Percentiles rank a stretch among this genome's conserved stretches.
phyloP scores from a whole-genome alignment of 2,113 vertebrate genomes.

The Callocephalon fimbriatum region DNA sequence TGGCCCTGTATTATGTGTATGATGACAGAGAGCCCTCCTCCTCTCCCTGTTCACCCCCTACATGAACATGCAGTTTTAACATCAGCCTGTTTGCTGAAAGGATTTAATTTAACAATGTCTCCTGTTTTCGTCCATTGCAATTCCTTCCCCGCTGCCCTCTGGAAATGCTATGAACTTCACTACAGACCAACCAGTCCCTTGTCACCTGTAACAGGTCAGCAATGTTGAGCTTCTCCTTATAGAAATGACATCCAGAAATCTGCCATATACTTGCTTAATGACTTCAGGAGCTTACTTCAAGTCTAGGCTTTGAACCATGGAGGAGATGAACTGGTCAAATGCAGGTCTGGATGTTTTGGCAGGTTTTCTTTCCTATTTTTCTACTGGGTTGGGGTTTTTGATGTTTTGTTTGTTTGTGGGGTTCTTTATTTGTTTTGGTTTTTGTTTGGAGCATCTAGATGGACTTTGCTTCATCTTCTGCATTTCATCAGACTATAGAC shows the following conservation, averaged over 20 bases:
- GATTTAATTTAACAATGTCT: conserved; percentile 23
- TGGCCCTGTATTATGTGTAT: neutral
- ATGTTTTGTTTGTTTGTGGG: neutral
- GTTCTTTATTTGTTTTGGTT: neutral
- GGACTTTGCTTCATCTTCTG: neutral
- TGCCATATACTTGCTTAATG: conserved; percentile 9
- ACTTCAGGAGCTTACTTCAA: neutral
- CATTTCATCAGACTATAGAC: neutral
- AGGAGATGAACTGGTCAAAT: neutral
- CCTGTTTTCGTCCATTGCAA: neutral
- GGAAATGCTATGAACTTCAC: neutral
- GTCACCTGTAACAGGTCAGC: neutral
- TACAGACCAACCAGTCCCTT: neutral
- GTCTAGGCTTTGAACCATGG: conserved; percentile 12
- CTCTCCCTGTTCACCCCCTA: neutral
- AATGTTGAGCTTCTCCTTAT: neutral
- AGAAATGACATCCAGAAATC: conserved; percentile 25
- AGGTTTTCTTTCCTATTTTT: conserved; percentile 21
- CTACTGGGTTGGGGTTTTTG: neutral
- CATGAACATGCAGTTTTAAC: neutral
- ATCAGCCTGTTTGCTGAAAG: conserved; percentile 30
- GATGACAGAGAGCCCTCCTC: neutral
- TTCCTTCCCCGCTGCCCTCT: neutral
- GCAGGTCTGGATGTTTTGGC: neutral
- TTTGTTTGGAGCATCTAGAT: neutral